Conservation (phyloP, 2,797 vertebrate genomes). For the Ctenopoma kingsleyae region DNA sequence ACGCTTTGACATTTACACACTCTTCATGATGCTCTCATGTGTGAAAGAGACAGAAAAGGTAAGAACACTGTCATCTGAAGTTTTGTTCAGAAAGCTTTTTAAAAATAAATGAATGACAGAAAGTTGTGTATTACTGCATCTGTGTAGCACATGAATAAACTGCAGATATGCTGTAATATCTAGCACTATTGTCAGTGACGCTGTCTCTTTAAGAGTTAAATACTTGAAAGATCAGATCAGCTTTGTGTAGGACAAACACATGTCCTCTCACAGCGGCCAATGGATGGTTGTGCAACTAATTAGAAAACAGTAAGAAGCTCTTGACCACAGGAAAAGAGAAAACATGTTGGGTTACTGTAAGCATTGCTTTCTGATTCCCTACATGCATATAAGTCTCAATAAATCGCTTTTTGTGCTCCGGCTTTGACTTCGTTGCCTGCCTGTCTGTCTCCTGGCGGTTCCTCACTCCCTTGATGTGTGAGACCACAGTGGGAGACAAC, state of each 20-base stretch:
- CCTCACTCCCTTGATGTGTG: slow-evolving; percentile 22
- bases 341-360: slow-evolving; percentile 57
- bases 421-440: slow-evolving; percentile 17
- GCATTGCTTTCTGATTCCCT: slow-evolving; percentile 33
- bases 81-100: no score
- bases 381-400: slow-evolving; percentile 42
- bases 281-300: slow-evolving; percentile 62
- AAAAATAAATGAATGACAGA: not conserved
- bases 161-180: not conserved
- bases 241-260: slow-evolving; percentile 66
- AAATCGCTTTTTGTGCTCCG: slow-evolving; percentile 25
- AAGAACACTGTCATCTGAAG: slow-evolving; percentile 41
- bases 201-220: slow-evolving; percentile 61
- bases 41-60: slow-evolving; percentile 54
- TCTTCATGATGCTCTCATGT: not conserved
- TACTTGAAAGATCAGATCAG: slow-evolving; percentile 57
- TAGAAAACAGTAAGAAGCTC: slow-evolving; percentile 65
- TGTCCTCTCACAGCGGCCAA: slow-evolving; percentile 56
- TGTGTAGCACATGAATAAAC: no score
- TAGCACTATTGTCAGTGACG: not conserved
- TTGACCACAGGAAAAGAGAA: slow-evolving; percentile 46
- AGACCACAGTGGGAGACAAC: slow-evolving; percentile 55
- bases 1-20: not conserved
- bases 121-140: not conserved
- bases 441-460: slow-evolving; percentile 13